Evolutionary conservation across 2,797 vertebrate species (phyloP), one percentile per base, ranked within the genome.

Genomic region (Sandelia bainsii): DNA sequence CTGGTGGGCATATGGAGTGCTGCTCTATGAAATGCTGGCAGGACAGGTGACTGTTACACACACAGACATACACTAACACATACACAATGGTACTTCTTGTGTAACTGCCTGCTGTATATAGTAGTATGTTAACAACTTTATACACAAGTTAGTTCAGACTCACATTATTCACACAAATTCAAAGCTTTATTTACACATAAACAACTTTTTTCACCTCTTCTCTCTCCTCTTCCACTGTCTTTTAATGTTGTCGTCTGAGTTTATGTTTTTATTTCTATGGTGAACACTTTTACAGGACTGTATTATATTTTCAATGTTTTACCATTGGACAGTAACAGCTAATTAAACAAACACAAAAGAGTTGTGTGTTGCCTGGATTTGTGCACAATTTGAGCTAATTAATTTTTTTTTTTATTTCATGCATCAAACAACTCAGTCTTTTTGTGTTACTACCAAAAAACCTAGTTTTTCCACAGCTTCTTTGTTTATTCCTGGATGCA

Each of bases 1-100:
- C 91, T 99, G 97, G 98, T 99, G 98, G 98, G 97, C 98, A 0
- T 99, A 97, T 0, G 98, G 98, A 2, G 97, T 99, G 73, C 95
- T 99, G 75, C 92, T 99, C 19, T 99, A 98, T 0, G 97, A 99
- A 89, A 99, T 99, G 97, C 85, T 99, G 44, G 97, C 97, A 0
- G 97, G 98, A 66, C 97, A 99, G 96, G 98, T 99, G 92, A 96
- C 93, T 59, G 1, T 19, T 29, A 8, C 3, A 25, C 17, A 49
- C 46, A 52, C 37, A 52, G 49, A 68, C 39, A 66, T n/a, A 54
- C 52, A 65, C 39, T 61, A n/a, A 61, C 62, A 54, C 27, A 66
- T 17, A 52, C 40, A n/a, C 52, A 25, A 29, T 17, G 51, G 0
- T 29, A 1, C 1, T 17, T 37, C 29, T 17, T 13, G 9, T 60